A percentile compares a stretch with the other conserved stretches of the same genome.
Evolutionary conservation across 92 coral and sea anemone species (phyloP).

Genomic region (Nematostella vectensis): DNA sequence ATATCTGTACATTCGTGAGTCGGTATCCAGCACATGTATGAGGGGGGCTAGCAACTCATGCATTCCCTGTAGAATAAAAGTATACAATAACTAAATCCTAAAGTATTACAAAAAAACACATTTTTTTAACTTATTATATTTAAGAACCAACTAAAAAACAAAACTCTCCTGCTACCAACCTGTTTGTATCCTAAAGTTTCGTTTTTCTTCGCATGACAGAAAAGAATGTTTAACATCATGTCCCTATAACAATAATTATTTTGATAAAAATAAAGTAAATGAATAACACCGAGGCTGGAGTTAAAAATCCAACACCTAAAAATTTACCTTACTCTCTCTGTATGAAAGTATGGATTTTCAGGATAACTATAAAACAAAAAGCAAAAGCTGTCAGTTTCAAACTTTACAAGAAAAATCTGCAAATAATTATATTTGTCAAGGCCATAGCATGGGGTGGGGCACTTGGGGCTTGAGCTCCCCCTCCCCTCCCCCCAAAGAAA

Average conservation of each 20-base stretch:
- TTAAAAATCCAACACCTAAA: neutral
- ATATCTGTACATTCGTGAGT: constrained; percentile 48
- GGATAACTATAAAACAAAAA: constrained; percentile 56
- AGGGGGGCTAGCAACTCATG: constrained; percentile 94
- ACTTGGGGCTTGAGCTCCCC: too few relatives aligned
- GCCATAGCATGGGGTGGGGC: too few relatives aligned
- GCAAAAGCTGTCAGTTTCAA: neutral
- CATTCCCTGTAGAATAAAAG: constrained; percentile 79
- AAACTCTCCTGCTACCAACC: constrained; percentile 23
- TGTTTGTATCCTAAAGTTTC: constrained; percentile 85
- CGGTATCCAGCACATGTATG: constrained; percentile 76
- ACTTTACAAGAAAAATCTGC: neutral
- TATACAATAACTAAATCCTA: too few relatives aligned
- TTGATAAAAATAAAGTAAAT: neutral
- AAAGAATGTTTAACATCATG: constrained; percentile 75
- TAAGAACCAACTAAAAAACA: neutral
- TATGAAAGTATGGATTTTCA: constrained; percentile 79
- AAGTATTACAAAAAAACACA: too few relatives aligned
- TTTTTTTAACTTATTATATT: neutral
- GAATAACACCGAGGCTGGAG: neutral
- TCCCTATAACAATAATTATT: constrained; percentile 38
- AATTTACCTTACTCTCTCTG: constrained; percentile 75
- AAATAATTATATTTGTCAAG: neutral
- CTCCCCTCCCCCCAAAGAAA: too few relatives aligned
- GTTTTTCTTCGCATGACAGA: constrained; percentile 78